These are phyloP conservation scores for Amazona vittata DNA, from an alignment of 2,113 vertebrate species.

Conservation along the genomic window DNA sequence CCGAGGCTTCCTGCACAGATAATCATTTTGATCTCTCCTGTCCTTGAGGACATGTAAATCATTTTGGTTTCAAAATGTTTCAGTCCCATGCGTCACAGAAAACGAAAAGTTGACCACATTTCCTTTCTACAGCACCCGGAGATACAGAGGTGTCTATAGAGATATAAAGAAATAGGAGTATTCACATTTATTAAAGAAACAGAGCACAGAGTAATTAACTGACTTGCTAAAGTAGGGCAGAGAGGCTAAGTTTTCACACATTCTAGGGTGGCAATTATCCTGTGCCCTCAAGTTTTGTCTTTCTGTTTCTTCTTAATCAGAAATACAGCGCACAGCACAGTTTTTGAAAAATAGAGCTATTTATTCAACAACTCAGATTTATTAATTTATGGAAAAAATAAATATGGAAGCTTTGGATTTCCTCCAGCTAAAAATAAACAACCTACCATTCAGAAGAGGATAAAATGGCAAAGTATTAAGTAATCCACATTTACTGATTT, in stretches of 20 bases:
- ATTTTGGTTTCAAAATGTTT: neutral
- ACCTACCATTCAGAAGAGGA: neutral
- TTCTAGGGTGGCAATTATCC: conserved; percentile 25
- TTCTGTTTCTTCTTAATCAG: neutral
- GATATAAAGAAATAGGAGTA: neutral
- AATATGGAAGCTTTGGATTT: neutral
- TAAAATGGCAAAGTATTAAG: neutral
- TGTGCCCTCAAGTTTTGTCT: conserved; percentile 27
- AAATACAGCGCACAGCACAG: neutral
- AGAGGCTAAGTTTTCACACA: neutral
- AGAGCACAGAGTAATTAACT: conserved; percentile 31
- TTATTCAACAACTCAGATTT: neutral
- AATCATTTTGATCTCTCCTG: conserved; percentile 11
- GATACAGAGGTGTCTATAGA: neutral
- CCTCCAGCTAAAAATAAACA: conserved; percentile 7
- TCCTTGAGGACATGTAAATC: conserved; percentile 43
- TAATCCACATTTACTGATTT: neutral
- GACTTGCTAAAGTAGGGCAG: conserved; percentile 43
- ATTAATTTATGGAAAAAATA: neutral
- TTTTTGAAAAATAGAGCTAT: neutral
- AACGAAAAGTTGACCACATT: conserved; percentile 11
- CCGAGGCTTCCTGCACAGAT: neutral
- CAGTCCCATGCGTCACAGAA: neutral
- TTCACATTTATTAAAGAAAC: neutral
- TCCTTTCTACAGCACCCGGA: neutral